These are phyloP conservation scores for Pteria penguin DNA, from an alignment of 2,888 invertebrate species.

Conservation along the genomic window DNA sequence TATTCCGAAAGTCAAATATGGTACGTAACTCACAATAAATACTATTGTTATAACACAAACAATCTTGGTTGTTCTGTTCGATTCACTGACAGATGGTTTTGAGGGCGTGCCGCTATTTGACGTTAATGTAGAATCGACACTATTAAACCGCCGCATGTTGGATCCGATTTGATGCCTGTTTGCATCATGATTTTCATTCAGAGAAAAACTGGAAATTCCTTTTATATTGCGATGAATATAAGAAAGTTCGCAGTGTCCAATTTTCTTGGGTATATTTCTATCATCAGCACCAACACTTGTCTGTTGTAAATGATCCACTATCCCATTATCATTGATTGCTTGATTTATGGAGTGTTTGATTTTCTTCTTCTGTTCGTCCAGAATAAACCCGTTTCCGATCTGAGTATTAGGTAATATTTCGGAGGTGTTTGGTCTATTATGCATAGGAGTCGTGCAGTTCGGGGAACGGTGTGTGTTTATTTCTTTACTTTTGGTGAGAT, in stretches of 20 bases:
- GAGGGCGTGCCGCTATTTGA: not conserved
- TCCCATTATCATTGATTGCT: not conserved
- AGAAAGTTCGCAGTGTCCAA: no score
- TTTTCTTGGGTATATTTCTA: not conserved
- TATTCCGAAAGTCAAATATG: conserved; percentile 1
- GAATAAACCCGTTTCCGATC: not conserved
- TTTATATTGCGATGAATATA: no score
- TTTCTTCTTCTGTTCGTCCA: not conserved
- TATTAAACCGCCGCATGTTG: not conserved
- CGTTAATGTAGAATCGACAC: no score
- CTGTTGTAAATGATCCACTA: not conserved
- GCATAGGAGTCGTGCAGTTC: not conserved
- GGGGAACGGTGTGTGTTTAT: not conserved
- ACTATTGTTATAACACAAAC: conserved; percentile 2
- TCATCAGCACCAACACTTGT: not conserved
- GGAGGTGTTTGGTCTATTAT: not conserved
- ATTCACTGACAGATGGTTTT: not conserved
- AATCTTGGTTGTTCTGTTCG: conserved; percentile 3
- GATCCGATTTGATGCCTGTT: no score
- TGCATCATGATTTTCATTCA: not conserved
- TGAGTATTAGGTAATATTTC: not conserved
- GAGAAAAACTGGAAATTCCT: not conserved
- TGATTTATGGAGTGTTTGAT: not conserved
- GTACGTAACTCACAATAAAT: conserved; percentile 2
- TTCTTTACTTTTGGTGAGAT: not conserved